Base-by-base conservation (phyloP, 2,888 invertebrate genomes). In the Toxonevra muliebris region DNA sequence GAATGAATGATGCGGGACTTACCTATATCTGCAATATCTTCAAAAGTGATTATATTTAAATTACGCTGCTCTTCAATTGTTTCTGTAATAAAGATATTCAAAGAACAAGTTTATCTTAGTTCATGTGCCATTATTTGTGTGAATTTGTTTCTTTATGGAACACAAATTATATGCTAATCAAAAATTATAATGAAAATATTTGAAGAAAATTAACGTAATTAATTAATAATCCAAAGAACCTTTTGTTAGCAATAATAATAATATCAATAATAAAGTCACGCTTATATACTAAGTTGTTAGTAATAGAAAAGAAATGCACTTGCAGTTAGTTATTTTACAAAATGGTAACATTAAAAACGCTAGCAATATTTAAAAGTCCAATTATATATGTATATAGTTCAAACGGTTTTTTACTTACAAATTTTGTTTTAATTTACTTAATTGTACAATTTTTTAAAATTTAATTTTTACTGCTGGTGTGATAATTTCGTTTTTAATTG, bases 141-240 rank as follows among this genome's bases (percentile, higher is more conserved):
- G 19, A 30, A 30, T 30, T 54, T 30, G 7, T 30, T 2, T 11
- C 13, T 11, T 5, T 19, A 17, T 11, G 13, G 12, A 65, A 58
- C 42, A 40, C 40, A 61, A 68, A 54, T 48, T 20, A 60, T 50
- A 19, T 57, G 20, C 42, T 54, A 4, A 66, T 40, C 59, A 70
- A 64, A 70, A 58, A 41, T 48, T 42, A 43, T 17, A 61, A 66
- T 43, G 41, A 77, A 77, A 70, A 76, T 71, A 66, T 30, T 30
- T 30, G 30, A 53, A 71, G 41, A 11, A 69, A 73, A 71, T 63
- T 61, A 62, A n/a, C 67, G 58, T 73, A 68, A 74, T 60, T 65
- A 70, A 74, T 69, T 74, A 54, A 74, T 69, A 61, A 62, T 71
- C 71, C 74, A 79, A 79, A 77, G 72, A 74, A 71, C 75, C 71